Evolutionary conservation across 2,888 invertebrate species (phyloP).

Genomic region (Diogma glabrata): DNA sequence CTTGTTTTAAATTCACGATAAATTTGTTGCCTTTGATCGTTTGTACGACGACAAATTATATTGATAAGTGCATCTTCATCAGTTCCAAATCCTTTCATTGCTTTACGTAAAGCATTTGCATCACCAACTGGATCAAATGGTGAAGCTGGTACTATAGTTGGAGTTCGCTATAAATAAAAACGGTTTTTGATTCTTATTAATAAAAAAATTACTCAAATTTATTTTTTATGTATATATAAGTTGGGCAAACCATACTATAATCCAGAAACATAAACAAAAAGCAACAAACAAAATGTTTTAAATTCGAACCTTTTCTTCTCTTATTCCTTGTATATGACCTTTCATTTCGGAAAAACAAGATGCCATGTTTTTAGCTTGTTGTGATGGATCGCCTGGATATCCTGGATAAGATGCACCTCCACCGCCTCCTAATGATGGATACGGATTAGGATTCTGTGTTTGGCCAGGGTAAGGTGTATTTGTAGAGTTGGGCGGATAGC

Average conservation of each 20-base stretch:
- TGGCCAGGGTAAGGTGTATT: constrained; percentile 9
- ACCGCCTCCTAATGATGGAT: background rate
- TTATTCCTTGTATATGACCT: constrained; percentile 1
- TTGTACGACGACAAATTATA: constrained; percentile 69
- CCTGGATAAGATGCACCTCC: background rate
- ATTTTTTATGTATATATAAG: background rate
- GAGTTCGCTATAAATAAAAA: constrained; percentile 34
- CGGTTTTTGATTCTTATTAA: constrained; percentile 1
- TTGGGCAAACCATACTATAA: constrained; percentile 4
- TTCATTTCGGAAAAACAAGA: constrained; percentile 27
- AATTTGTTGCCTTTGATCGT: constrained; percentile 59
- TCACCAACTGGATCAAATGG: constrained; percentile 69
- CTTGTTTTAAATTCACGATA: constrained; percentile 23
- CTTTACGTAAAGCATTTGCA: constrained; percentile 68
- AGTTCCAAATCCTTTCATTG: constrained; percentile 84
- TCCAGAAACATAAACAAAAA: no score
- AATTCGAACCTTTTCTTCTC: constrained; percentile 5
- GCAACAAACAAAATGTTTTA: background rate
- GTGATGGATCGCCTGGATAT: constrained; percentile 1
- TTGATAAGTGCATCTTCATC: constrained; percentile 83
- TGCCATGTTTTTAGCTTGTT: constrained; percentile 23
- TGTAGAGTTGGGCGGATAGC: constrained; percentile 14
- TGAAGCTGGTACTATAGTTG: constrained; percentile 63
- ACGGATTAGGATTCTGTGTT: constrained; percentile 2
- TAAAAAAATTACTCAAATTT: background rate